Conservation (phyloP, 2,888 invertebrate genomes). For the Hypena proboscidalis region DNA sequence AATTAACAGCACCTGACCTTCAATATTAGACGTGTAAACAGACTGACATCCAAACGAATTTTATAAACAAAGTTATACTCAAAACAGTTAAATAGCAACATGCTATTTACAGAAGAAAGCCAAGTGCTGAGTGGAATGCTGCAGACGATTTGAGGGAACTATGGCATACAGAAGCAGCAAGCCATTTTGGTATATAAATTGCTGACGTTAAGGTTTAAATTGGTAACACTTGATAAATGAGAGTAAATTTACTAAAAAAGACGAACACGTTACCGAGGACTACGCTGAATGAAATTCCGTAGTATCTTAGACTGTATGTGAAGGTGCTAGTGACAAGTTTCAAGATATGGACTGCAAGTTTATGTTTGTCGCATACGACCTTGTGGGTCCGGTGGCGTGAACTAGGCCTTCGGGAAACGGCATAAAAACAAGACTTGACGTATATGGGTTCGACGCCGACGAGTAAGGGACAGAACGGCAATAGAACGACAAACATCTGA, state of each 20-base stretch:
- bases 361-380: constrained; percentile 60
- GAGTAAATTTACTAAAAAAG: constrained; percentile 34
- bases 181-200: constrained; percentile 12
- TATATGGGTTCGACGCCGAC: constrained; percentile 64
- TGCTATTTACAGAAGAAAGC: constrained; percentile 66
- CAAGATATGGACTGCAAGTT: constrained; percentile 36
- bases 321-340: constrained; percentile 47
- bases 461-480: constrained; percentile 62
- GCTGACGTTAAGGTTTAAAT: constrained; percentile 23
- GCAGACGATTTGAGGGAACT: constrained; percentile 42
- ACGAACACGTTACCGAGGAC: constrained; percentile 13
- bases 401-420: constrained; percentile 75
- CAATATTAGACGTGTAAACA: constrained; percentile 54
- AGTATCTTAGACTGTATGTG: constrained; percentile 49
- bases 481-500: constrained; percentile 62
- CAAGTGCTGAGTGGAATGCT: constrained; percentile 52
- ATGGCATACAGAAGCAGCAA: constrained; percentile 13
- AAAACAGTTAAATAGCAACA: constrained; percentile 49
- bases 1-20: constrained; percentile 54
- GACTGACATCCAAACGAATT: constrained; percentile 53
- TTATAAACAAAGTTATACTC: constrained; percentile 54
- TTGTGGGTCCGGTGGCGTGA: constrained; percentile 65
- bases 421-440: constrained; percentile 72
- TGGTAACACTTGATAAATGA: constrained; percentile 12
- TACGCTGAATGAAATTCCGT: constrained; percentile 17